Percentiles rank a stretch among this genome's conserved stretches.
These are phyloP conservation scores for Actinia tenebrosa DNA, from an alignment of 64 coral and sea anemone genomes.

Conservation along the genomic window DNA sequence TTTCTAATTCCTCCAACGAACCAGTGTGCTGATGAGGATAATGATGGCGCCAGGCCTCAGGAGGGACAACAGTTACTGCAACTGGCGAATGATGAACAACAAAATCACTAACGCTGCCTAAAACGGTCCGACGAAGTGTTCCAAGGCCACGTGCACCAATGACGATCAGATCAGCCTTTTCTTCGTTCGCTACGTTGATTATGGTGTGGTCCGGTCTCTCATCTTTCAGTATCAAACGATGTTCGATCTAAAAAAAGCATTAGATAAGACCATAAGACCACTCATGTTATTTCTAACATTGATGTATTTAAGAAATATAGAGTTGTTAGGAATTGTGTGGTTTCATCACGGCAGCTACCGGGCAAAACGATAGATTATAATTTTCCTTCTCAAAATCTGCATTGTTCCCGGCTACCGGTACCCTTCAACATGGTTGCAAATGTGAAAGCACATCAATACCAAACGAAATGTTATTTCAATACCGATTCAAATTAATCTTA, in stretches of 20 bases:
- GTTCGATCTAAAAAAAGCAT: neutral
- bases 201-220: conserved; percentile 62
- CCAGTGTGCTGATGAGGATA: neutral
- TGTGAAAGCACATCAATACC: too few species aligned
- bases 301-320: too few species aligned
- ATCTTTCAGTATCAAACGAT: neutral
- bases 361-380: too few species aligned
- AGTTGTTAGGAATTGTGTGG: too few species aligned
- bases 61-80: conserved; percentile 68
- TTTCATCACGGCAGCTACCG: too few species aligned
- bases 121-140: conserved; percentile 69
- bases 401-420: too few species aligned
- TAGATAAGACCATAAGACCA: neutral
- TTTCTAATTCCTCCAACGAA: neutral
- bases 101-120: conserved; percentile 96
- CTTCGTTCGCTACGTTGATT: conserved; percentile 49
- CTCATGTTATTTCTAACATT: neutral
- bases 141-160: conserved; percentile 70
- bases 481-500: too few species aligned
- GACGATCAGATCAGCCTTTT: conserved; percentile 47
- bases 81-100: conserved; percentile 79
- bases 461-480: too few species aligned
- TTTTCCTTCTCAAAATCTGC: too few species aligned
- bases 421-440: too few species aligned
- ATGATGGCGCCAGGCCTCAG: conserved; percentile 9